phyloP scores from a whole-genome alignment of 2,797 vertebrate species.

The Allobates femoralis region DNA sequence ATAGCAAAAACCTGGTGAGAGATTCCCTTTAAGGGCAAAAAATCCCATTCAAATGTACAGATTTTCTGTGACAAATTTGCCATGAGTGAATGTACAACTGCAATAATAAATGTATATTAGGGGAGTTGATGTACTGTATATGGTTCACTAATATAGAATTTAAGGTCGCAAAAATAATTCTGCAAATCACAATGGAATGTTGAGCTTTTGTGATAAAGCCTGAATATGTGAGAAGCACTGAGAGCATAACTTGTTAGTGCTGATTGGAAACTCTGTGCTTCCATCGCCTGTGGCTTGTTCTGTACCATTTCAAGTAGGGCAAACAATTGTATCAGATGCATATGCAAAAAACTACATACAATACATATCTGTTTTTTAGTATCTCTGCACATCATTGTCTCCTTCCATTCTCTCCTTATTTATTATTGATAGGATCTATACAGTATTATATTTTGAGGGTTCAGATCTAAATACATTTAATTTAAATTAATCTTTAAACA shows the following conservation, averaged over 20 bases:
- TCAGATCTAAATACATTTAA: neutral
- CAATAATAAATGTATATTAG: too few species aligned
- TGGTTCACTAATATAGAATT: neutral
- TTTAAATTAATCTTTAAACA: neutral
- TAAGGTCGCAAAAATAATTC: neutral
- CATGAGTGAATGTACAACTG: too few species aligned
- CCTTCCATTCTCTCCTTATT: neutral
- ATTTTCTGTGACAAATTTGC: too few species aligned
- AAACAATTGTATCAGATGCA: conserved; percentile 40
- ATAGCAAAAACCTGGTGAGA: too few species aligned
- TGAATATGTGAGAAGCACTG: neutral
- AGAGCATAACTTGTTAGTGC: conserved; percentile 36
- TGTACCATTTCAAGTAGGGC: conserved; percentile 34
- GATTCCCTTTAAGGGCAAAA: too few species aligned
- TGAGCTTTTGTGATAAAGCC: conserved; percentile 17
- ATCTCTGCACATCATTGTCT: neutral
- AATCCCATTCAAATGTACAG: too few species aligned
- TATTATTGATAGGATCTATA: neutral
- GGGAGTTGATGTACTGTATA: neutral
- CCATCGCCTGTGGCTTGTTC: conserved; percentile 47
- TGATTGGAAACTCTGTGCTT: conserved; percentile 27
- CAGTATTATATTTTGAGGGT: neutral
- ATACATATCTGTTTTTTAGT: conserved; percentile 16
- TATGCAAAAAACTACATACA: conserved; percentile 24
- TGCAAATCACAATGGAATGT: neutral